Base-by-base conservation (phyloP, 2,888 invertebrate species). In the Uropetala carovei region DNA sequence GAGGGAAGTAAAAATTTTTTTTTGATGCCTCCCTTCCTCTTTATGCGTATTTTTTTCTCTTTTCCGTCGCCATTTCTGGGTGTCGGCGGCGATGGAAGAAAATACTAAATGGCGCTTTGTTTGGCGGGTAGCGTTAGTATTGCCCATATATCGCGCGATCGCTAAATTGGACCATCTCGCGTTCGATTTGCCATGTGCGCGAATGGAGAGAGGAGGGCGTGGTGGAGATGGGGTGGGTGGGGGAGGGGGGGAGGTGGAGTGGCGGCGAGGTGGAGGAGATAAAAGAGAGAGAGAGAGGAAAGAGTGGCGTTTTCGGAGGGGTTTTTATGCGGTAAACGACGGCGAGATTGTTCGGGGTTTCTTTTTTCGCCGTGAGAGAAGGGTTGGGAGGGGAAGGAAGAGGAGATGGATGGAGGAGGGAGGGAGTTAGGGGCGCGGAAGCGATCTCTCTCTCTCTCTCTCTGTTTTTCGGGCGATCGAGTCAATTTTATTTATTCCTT, bases 111-210 rank as follows among this genome's bases (percentile, higher is more conserved):
- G 10, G 13, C 75, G 75, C 75, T 75, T 75, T 75, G 75, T 75
- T 27, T 75, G 22, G 27, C 27, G 10, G 75, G 27, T 22, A 27
- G 22, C 68, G 68, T 68, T 64, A 16, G 68, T 10, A 68, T 68
- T 68, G 68, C 22, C 68, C 22, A 68, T 75, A 75, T 75, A 75
- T 75, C 75, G 75, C 27, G 75, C 0, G 10, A 75, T 75, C 75
- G 27, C 75, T 27, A 75, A 75, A 75, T 75, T 75, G 75, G 75
- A 75, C 75, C 75, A 75, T 75, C 75, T 75, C 75, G 75, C 75
- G 68, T 68, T 68, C 68, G 68, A 22, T 68, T 75, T 75, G 22
- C 13, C 75, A 75, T 75, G 27, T 75, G 75, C 75, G 16, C 75
- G 75, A 27, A n/a, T n/a, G n/a, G n/a, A 10, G 68, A n/a, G 64